Evolutionary conservation across 37 sponge, comb jelly and placozoan species (phyloP).

Genomic region (Spongilla lacustris): DNA sequence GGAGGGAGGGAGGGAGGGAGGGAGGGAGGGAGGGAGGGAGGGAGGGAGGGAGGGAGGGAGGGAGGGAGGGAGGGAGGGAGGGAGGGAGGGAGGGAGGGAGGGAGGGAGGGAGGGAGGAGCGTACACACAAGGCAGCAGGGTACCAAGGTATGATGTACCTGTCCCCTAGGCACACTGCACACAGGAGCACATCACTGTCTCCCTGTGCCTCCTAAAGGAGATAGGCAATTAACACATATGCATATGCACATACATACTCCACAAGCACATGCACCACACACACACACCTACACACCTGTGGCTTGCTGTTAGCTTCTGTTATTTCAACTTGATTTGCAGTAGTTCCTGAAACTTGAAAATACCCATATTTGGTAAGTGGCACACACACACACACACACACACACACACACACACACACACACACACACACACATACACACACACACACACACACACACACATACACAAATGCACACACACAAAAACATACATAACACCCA

Average conservation of each 20-base stretch:
- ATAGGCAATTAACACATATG: background rate
- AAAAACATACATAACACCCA: constrained; percentile 38
- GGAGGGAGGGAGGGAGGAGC: too few species aligned
- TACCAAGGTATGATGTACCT: background rate
- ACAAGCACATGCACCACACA: background rate
- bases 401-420: constrained; percentile 9
- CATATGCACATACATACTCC: background rate
- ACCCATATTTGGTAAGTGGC: too few species aligned
- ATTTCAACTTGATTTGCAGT: background rate
- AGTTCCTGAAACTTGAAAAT: background rate
- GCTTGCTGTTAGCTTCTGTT: background rate
- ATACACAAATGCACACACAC: constrained; percentile 19
- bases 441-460: constrained; percentile 40
- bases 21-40: background rate
- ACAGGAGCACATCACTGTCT: background rate
- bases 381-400: background rate
- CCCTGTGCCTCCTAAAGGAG: background rate
- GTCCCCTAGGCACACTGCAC: background rate
- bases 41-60: background rate
- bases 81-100: background rate
- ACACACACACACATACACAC: constrained; percentile 26
- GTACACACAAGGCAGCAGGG: background rate
- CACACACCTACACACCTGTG: background rate
- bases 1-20: background rate
- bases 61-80: background rate